Base-by-base conservation (phyloP, 2,888 invertebrate species). In the Drosophila helvetica region DNA sequence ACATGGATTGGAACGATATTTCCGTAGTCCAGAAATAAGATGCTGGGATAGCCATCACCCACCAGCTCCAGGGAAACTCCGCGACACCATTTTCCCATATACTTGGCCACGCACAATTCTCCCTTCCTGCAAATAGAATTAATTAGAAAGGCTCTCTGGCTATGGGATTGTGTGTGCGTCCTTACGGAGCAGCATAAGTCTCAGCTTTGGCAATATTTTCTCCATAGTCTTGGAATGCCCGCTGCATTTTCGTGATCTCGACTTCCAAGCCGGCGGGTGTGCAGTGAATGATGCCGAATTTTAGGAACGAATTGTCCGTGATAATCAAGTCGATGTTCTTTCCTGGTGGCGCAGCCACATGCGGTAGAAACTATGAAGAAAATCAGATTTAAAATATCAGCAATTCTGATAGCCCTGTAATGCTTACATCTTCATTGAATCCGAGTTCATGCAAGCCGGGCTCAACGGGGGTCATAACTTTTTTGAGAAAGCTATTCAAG, bases 21-120 rank as follows among this genome's bases (percentile, higher is more conserved):
- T 0, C 92, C 92, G 67, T 90, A 92, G 59, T 92, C 92, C 17
- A 92, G 73, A 51, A 92, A 92, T 6, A 86, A 61, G 46, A 92
- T 90, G 25, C 90, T 86, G 0, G 92, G 92, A 74, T 89, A 71
- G 0, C 91, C 91, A 87, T 92, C 92, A 18, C 91, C 91, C 2
- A 90, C 89, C 17, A 86, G 72, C 67, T 92, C 91, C 56, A 91
- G 51, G 56, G 90, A 91, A 45, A 85, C 52, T 0, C 91, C 92
- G 3, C 92, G 90, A 74, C 90, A 90, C 92, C 92, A 92, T 9
- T 82, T 81, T 4, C 78, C 82, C 19, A 87, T 74, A 47, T 90
- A 90, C 38, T 90, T 87, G 7, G 90, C 92, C 33, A 92, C 75
- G 58, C 92, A 92, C 10, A 91, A 68, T 60, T 90, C 85, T 25